Conservation (phyloP, 2,113 vertebrate genomes). For the Odocoileus hemionus region DNA sequence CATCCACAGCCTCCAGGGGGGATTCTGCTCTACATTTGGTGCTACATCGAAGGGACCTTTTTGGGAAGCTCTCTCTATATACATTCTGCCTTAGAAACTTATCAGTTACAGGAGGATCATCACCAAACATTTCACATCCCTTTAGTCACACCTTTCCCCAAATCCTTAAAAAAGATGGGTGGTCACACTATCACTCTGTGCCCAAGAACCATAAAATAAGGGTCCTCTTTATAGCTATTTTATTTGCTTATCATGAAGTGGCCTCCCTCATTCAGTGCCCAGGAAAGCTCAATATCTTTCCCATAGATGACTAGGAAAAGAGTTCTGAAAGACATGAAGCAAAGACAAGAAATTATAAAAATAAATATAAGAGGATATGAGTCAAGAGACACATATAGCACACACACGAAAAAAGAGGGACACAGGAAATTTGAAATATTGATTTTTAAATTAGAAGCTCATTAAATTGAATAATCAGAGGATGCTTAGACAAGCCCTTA, state of each 20-base stretch:
- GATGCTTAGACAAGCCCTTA: not conserved
- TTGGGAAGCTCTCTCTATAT: not conserved
- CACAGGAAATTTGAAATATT: not conserved
- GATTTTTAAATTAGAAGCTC: not conserved
- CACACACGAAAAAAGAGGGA: not conserved
- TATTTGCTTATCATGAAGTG: not conserved
- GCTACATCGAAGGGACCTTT: rapidly evolving
- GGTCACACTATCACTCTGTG: not conserved
- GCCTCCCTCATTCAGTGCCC: not conserved
- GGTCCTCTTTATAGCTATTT: not conserved
- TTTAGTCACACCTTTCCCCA: not conserved
- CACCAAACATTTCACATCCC: not conserved
- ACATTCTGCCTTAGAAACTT: not conserved
- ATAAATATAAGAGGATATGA: not conserved
- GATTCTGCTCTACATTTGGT: not conserved
- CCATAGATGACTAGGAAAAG: not conserved
- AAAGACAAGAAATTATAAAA: not conserved
- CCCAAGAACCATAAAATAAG: not conserved
- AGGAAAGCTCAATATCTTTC: not conserved
- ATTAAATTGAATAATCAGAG: not conserved
- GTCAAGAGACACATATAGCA: not conserved
- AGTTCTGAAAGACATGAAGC: not conserved
- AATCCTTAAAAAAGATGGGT: not conserved
- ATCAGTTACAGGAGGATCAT: no score
- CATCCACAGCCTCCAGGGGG: not conserved